phyloP scores from a whole-genome alignment of 2,888 invertebrate genomes.

The Caenorhabditis plicata region DNA sequence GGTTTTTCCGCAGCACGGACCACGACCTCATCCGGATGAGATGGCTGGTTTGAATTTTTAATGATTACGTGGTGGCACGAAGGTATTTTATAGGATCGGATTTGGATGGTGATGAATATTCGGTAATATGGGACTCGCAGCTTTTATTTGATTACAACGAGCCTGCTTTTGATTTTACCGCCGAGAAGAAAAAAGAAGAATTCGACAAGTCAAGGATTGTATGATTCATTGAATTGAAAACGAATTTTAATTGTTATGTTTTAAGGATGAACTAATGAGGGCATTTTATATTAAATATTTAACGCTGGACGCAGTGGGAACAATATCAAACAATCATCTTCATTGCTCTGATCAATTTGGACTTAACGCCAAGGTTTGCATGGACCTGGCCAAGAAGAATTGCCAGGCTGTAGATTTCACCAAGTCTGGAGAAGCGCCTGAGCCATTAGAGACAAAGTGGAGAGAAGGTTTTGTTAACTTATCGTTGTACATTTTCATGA shows the following conservation, averaged over 20 bases:
- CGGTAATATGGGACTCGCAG: slow-evolving; percentile 66
- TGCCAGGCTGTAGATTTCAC: slow-evolving; percentile 64
- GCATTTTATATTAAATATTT: slow-evolving; percentile 66
- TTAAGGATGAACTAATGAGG: slow-evolving; percentile 47
- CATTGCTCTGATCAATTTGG: slow-evolving; percentile 65
- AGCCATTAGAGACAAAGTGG: slow-evolving; percentile 29
- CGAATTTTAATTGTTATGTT: not conserved
- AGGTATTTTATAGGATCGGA: too few relatives aligned
- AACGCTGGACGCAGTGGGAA: slow-evolving; percentile 64
- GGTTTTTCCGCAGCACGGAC: slow-evolving; percentile 67
- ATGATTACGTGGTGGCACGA: too few relatives aligned
- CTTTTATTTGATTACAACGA: slow-evolving; percentile 63
- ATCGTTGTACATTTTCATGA: not conserved
- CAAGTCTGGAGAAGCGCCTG: slow-evolving; percentile 40
- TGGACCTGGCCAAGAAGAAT: slow-evolving; percentile 58
- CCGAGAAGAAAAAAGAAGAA: slow-evolving; percentile 24
- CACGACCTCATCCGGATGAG: slow-evolving; percentile 67
- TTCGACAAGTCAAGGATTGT: slow-evolving; percentile 31
- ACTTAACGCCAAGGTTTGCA: slow-evolving; percentile 52
- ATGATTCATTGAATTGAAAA: not conserved
- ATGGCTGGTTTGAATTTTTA: too few relatives aligned
- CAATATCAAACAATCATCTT: slow-evolving; percentile 65
- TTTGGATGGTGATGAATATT: slow-evolving; percentile 68
- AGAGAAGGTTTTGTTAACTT: slow-evolving; percentile 3
- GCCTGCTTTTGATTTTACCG: slow-evolving; percentile 56